Evolutionary conservation across 2,888 invertebrate genomes (phyloP), one percentile per base, ranked within the genome.

Genomic region (Stenodera caucasica): DNA sequence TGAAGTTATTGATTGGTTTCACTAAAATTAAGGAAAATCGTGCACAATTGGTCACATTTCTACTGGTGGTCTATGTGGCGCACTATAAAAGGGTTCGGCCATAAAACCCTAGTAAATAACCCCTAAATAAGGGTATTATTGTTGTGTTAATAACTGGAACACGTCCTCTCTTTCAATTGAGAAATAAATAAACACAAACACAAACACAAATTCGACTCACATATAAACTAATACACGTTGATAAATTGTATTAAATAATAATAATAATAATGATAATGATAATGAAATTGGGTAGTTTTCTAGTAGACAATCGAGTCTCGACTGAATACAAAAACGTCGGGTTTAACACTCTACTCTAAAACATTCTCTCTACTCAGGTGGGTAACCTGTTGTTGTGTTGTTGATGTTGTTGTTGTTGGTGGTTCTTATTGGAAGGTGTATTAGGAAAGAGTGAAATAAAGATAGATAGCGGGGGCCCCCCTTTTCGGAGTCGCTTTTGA

Each of bases 401-500:
- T 26, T 4, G 26, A n/a, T 26, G 5, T 26, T 26, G 26, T n/a
- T 26, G 26, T 26, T 26, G 26, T 45, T 21, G 18, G 18, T 40
- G 2, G 6, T 15, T 35, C 35, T 35, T 35, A 35, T 14, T 40
- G 40, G 40, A 40, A 18, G 52, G 21, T 33, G 15, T 53, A 52
- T 33, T 53, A 18, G 21, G 29, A 15, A 35, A 23, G 33, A 33
- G 33, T 30, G 29, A 18, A 23, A 33, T 33, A 33, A 49, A 56
- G 54, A 49, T 53, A 51, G 61, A 32, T 51, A 54, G 49, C 29
- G 33, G 14, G 70, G 70, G 70, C 70, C 68, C 64, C 62, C 65
- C 61, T 23, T 45, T 40, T 40, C 12, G 7, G 30, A n/a, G 11
- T n/a, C 23, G 8, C 53, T 51, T 15, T 45, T 11, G 15, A 15